Conservation (phyloP, 2,113 vertebrate species). For the Ailuropoda melanoleuca region DNA sequence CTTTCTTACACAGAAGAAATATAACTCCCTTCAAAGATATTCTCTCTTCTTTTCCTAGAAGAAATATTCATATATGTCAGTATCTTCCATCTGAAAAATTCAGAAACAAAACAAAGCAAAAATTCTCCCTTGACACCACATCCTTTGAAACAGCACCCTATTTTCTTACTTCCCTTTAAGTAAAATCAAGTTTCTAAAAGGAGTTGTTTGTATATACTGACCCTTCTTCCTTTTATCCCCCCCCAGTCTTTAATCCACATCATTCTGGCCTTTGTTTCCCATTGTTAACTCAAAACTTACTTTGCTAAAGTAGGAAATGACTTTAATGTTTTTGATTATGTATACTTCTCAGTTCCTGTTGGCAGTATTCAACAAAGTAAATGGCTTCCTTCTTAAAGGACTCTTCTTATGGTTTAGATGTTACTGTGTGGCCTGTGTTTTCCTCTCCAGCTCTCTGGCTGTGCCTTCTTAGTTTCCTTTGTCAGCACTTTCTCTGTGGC, state of each 20-base stretch:
- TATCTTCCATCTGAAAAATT: not conserved
- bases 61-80: not conserved
- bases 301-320: not conserved
- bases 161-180: not conserved
- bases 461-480: not conserved
- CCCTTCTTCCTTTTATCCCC: not conserved
- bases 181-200: not conserved
- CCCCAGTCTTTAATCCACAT: not conserved
- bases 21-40: not conserved
- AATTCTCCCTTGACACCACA: not conserved
- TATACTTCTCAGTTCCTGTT: not conserved
- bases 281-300: not conserved
- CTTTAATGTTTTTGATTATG: not conserved
- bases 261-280: not conserved
- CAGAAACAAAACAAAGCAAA: not conserved
- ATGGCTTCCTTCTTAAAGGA: not conserved
- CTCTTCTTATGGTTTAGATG: not conserved
- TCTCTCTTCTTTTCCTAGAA: not conserved
- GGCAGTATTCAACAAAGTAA: not conserved
- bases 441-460: not conserved
- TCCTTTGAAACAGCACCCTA: not conserved
- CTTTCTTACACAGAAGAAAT: not conserved
- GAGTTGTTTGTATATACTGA: not conserved
- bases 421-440: not conserved
- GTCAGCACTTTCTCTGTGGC: not conserved